These are phyloP conservation scores for Tenualosa ilisha DNA, from an alignment of 2,797 vertebrate genomes.

Conservation along the genomic window DNA sequence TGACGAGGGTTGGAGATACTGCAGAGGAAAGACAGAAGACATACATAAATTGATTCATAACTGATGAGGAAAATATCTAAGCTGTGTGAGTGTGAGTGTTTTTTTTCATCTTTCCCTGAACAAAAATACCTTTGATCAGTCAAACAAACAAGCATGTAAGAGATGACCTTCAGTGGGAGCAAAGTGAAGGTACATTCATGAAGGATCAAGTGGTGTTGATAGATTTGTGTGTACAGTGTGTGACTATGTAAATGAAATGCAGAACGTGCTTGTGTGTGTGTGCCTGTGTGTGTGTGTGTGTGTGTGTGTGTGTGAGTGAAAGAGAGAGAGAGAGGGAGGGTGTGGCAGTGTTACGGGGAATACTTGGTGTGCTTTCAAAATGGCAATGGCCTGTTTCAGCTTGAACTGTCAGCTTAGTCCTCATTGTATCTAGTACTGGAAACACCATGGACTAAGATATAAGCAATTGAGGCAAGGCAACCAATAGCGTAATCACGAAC, in stretches of 20 bases:
- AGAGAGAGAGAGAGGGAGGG: not conserved
- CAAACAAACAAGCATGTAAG: not conserved
- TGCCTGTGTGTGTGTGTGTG: not conserved
- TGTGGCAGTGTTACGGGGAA: not conserved
- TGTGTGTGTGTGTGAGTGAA: not conserved
- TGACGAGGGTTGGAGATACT: constrained; percentile 62
- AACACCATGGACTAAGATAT: too few relatives aligned
- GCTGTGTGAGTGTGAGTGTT: not conserved
- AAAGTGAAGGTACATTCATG: not conserved
- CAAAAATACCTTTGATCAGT: not conserved
- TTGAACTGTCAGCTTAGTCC: not conserved
- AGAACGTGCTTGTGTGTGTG: not conserved
- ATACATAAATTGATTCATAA: not conserved
- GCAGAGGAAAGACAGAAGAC: not conserved
- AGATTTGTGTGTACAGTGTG: not conserved
- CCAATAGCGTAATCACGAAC: not conserved
- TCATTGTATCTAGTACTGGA: not conserved
- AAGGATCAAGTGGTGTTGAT: not conserved
- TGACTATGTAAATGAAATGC: not conserved
- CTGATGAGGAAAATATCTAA: not conserved
- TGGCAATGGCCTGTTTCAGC: not conserved
- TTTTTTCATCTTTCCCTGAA: not conserved
- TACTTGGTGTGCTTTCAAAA: not conserved
- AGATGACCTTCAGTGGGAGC: not conserved
- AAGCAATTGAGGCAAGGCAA: not conserved